A percentile compares a stretch with the other conserved stretches of the same genome.
phyloP scores from a whole-genome alignment of 2,888 invertebrate species.

The Phragmatobia fuliginosa region DNA sequence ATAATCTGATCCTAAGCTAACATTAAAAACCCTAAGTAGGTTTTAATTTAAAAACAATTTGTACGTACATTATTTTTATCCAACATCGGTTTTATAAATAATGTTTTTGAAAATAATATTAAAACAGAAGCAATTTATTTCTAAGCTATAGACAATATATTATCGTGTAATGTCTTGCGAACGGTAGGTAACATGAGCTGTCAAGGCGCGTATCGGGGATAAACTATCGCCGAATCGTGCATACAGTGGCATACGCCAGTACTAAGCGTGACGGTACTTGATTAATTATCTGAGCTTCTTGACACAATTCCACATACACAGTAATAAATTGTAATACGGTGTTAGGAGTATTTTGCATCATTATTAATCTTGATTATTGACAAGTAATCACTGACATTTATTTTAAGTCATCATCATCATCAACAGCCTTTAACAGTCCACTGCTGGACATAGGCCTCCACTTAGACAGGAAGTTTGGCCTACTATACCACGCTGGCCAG shows the following conservation, averaged over 20 bases:
- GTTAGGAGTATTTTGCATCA: background rate
- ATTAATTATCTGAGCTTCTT: conserved; percentile 36
- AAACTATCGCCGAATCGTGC: conserved; percentile 42
- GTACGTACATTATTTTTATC: background rate
- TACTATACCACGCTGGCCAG: too few relatives aligned
- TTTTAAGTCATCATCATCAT: too few relatives aligned
- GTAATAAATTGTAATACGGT: background rate
- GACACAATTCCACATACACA: background rate
- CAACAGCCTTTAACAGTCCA: too few relatives aligned
- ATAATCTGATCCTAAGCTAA: background rate
- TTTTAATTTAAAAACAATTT: background rate
- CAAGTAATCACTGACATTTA: background rate
- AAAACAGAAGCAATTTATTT: conserved; percentile 4
- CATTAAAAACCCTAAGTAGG: background rate
- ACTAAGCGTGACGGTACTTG: conserved; percentile 32
- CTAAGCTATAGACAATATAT: conserved; percentile 11
- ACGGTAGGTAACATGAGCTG: conserved; percentile 31
- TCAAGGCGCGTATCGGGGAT: conserved; percentile 32
- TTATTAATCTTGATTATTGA: background rate
- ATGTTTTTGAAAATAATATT: background rate
- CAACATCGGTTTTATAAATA: conserved; percentile 4
- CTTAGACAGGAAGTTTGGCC: too few relatives aligned
- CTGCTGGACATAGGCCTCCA: too few relatives aligned
- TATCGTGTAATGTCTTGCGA: conserved; percentile 13
- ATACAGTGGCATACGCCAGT: conserved; percentile 23